phyloP scores from a whole-genome alignment of 2,113 vertebrate species.

The Cebidichthys violaceus region DNA sequence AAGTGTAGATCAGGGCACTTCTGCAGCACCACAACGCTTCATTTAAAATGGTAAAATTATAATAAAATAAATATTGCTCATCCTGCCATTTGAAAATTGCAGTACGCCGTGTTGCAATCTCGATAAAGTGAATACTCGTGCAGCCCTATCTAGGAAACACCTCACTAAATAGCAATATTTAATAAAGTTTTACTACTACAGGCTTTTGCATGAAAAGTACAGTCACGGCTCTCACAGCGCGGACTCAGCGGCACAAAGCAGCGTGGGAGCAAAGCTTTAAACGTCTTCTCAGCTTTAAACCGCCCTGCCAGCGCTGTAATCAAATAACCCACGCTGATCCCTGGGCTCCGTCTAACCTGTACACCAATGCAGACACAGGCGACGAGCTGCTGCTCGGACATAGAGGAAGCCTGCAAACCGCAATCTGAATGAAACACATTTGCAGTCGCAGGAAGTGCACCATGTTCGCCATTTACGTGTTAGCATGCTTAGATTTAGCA shows the following conservation, averaged over 20 bases:
- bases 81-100: too few species aligned
- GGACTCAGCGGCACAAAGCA: constrained; percentile 13
- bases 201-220: neutral
- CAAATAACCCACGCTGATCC: constrained; percentile 11
- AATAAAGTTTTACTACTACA: neutral
- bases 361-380: neutral
- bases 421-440: constrained; percentile 1
- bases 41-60: neutral
- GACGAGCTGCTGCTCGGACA: neutral
- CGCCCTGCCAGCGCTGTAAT: constrained; percentile 28
- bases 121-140: too few species aligned
- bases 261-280: neutral
- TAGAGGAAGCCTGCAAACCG: constrained; percentile 43
- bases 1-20: neutral
- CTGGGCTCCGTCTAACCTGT: neutral
- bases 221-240: neutral
- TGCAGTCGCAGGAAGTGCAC: constrained; percentile 52
- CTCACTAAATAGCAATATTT: neutral
- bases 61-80: too few species aligned
- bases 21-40: neutral
- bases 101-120: too few species aligned
- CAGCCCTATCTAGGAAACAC: neutral
- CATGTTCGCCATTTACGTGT: neutral
- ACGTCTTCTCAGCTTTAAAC: constrained; percentile 4
- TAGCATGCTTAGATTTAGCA: neutral